Percentiles rank a stretch among this genome's conserved stretches.
These are phyloP conservation scores for Coluber constrictor DNA, from an alignment of 2,797 vertebrate species.

Conservation along the genomic window DNA sequence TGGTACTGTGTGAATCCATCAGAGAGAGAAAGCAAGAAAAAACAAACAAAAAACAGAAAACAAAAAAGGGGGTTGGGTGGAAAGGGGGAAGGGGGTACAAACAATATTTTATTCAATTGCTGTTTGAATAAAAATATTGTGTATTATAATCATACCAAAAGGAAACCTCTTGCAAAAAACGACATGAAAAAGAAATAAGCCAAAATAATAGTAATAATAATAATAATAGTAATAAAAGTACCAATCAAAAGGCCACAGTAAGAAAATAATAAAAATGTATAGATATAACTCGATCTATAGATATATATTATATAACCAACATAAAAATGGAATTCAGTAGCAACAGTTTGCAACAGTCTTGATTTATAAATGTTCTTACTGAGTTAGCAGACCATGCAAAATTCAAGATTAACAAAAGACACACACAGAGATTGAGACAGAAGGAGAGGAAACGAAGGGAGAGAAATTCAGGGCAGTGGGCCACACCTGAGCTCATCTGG, in stretches of 20 bases:
- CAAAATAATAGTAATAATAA: conserved; percentile 53
- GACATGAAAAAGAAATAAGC: conserved; percentile 68
- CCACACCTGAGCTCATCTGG: neutral
- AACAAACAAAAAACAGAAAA: conserved; percentile 99
- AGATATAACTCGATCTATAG: conserved; percentile 66
- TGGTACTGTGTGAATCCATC: conserved; percentile 98
- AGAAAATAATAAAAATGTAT: conserved; percentile 57
- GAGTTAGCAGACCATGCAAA: conserved; percentile 61
- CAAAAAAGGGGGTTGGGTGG: conserved; percentile 80
- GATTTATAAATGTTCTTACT: conserved; percentile 63
- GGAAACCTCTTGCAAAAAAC: conserved; percentile 81
- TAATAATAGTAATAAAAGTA: conserved; percentile 48
- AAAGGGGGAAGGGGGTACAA: conserved; percentile 93
- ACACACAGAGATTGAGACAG: neutral
- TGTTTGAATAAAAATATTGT: conserved; percentile 99
- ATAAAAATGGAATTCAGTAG: conserved; percentile 68
- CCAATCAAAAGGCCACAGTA: conserved; percentile 53
- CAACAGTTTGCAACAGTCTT: conserved; percentile 70
- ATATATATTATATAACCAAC: conserved; percentile 65
- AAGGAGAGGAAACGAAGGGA: neutral
- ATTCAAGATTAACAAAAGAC: conserved; percentile 10
- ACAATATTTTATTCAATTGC: conserved; percentile 99
- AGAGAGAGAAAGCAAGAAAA: conserved; percentile 99
- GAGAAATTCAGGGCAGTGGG: neutral
- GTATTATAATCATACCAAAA: conserved; percentile 90